A percentile compares a stretch with the other conserved stretches of the same genome.
Conservation (phyloP, 2,113 vertebrate genomes). For the Leptocoma aspasia region DNA sequence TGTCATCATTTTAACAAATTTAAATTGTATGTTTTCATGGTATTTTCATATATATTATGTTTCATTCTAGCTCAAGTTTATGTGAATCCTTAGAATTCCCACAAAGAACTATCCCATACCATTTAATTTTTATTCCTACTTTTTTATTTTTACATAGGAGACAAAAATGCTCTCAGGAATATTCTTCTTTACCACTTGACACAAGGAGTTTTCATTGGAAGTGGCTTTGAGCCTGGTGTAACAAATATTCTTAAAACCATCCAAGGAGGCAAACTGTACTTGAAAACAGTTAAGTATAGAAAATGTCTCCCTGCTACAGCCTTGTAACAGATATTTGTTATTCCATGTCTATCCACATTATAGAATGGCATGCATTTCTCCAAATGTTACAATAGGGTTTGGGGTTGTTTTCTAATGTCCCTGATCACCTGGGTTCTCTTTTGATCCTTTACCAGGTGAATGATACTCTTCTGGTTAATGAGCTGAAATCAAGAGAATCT, state of each 20-base stretch:
- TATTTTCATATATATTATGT: not conserved
- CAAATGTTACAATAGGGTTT: not conserved
- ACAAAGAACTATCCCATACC: not conserved
- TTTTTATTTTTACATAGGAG: constrained; percentile 66
- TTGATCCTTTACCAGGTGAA: constrained; percentile 76
- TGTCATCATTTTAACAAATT: not conserved
- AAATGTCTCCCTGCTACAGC: not conserved
- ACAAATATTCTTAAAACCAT: constrained; percentile 92
- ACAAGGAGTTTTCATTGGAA: constrained; percentile 87
- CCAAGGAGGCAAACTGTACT: constrained; percentile 86
- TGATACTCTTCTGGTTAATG: constrained; percentile 83
- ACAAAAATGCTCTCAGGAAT: constrained; percentile 86
- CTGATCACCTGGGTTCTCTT: not conserved
- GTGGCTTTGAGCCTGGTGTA: constrained; percentile 89
- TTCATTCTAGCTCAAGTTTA: not conserved
- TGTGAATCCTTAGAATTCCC: not conserved
- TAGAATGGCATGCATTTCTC: not conserved
- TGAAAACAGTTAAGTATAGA: constrained; percentile 83
- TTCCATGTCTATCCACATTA: not conserved
- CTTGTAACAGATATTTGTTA: not conserved
- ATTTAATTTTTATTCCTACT: not conserved
- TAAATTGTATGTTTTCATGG: not conserved
- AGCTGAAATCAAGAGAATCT: constrained; percentile 78
- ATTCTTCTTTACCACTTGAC: constrained; percentile 93
- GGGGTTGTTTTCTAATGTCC: not conserved